phyloP scores from a whole-genome alignment of 2,797 vertebrate species.

The Argentina silus region DNA sequence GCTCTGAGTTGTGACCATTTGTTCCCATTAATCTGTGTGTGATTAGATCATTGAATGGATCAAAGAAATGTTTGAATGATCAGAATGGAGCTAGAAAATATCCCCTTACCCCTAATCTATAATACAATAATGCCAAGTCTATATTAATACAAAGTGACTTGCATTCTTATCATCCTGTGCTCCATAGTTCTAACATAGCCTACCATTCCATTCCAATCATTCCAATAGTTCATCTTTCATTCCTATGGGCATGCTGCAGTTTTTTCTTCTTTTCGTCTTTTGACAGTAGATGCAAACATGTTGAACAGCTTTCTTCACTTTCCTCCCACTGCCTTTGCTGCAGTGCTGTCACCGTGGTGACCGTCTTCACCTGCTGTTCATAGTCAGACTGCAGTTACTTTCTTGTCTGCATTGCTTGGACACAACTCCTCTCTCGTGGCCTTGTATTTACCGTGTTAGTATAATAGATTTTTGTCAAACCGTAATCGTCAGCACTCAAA shows the following conservation, averaged over 20 bases:
- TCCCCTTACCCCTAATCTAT: not conserved
- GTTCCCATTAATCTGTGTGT: not conserved
- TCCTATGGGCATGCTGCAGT: not conserved
- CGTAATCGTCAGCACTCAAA: not conserved
- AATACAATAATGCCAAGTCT: not conserved
- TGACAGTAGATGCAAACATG: not conserved
- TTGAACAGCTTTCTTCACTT: not conserved
- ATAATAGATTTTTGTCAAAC: not conserved
- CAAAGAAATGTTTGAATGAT: not conserved
- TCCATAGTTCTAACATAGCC: not conserved
- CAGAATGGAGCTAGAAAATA: not conserved
- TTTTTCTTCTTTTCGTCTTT: not conserved
- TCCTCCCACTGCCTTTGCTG: constrained; percentile 13
- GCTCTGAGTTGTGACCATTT: not conserved
- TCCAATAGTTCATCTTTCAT: not conserved
- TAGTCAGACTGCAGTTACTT: not conserved
- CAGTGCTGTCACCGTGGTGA: constrained; percentile 13
- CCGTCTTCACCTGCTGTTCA: not conserved
- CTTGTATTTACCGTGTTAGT: not conserved
- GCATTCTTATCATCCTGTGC: not conserved
- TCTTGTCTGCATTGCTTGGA: constrained; percentile 6
- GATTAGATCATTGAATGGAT: not conserved
- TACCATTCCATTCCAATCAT: not conserved
- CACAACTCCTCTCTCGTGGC: not conserved
- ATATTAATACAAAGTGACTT: not conserved